phyloP scores from a whole-genome alignment of 2,113 vertebrate genomes.

The Scomber japonicus region DNA sequence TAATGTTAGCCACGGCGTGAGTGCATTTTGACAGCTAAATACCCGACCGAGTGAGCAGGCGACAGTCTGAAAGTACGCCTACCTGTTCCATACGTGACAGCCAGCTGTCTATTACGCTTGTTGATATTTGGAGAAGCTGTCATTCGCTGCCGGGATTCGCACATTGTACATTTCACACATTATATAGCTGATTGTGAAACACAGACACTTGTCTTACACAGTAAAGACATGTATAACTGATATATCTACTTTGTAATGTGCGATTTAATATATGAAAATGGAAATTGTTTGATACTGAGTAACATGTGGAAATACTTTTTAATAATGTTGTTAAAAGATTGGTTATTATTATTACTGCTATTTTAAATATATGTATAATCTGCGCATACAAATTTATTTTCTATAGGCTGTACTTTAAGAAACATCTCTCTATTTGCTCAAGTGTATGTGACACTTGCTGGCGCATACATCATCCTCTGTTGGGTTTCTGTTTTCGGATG shows the following conservation, averaged over 20 bases:
- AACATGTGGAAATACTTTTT: constrained; percentile 1
- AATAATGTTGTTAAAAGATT: neutral
- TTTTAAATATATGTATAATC: neutral
- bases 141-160: constrained; percentile 44
- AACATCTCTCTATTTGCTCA: neutral
- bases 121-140: constrained; percentile 72
- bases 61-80: constrained; percentile 76
- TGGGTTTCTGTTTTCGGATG: neutral
- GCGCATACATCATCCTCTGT: neutral
- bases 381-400: neutral
- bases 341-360: neutral
- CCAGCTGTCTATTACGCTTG: constrained; percentile 72
- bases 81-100: constrained; percentile 80
- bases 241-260: constrained; percentile 33
- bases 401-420: constrained; percentile 4
- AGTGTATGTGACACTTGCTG: neutral
- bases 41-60: constrained; percentile 58
- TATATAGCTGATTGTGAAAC: neutral
- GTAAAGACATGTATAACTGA: neutral
- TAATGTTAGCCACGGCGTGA: constrained; percentile 55
- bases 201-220: constrained; percentile 4
- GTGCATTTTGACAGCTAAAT: constrained; percentile 74
- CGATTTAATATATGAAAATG: constrained; percentile 3
- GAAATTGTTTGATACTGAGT: neutral
- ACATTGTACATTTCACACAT: constrained; percentile 46